Evolutionary conservation across 2,797 vertebrate genomes (phyloP).

Genomic region (Cetoscarus ocellatus): DNA sequence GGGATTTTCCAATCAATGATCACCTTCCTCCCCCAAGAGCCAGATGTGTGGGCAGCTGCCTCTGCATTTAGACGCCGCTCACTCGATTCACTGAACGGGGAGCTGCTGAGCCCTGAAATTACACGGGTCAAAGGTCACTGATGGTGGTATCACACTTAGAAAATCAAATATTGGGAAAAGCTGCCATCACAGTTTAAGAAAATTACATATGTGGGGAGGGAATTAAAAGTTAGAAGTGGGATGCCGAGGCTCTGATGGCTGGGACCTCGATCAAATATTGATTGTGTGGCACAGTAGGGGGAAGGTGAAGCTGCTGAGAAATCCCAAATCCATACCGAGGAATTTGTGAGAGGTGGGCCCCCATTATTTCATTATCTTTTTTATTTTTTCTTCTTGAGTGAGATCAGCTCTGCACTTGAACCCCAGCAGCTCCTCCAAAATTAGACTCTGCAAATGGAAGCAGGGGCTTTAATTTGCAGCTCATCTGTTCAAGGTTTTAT

Average conservation of each 20-base stretch:
- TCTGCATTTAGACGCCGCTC: conserved; percentile 9
- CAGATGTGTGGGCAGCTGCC: conserved; percentile 1
- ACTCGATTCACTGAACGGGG: conserved; percentile 22
- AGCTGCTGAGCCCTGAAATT: conserved; percentile 45
- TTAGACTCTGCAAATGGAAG: conserved; percentile 64
- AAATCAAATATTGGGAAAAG: conserved; percentile 75
- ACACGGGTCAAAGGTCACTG: conserved; percentile 60
- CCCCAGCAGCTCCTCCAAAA: conserved; percentile 55
- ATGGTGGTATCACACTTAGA: conserved; percentile 45
- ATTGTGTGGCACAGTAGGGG: conserved; percentile 63
- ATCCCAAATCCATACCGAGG: conserved; percentile 65
- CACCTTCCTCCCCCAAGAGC: background rate
- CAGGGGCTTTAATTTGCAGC: conserved; percentile 70
- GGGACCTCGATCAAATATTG: conserved; percentile 81
- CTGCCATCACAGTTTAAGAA: conserved; percentile 42
- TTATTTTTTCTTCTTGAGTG: conserved; percentile 32
- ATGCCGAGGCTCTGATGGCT: conserved; percentile 42
- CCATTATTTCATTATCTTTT: conserved; percentile 80
- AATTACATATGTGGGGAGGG: conserved; percentile 41
- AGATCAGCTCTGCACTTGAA: conserved; percentile 50
- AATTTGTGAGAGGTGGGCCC: conserved; percentile 51
- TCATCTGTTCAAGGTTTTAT: conserved; percentile 44
- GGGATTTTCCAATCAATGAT: conserved; percentile 5
- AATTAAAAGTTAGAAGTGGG: conserved; percentile 58
- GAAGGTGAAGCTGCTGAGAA: conserved; percentile 72